Percentiles rank a stretch among this genome's conserved stretches.
Conservation (phyloP, 2,113 vertebrate genomes). For the Pseudorectes ferrugineus region DNA sequence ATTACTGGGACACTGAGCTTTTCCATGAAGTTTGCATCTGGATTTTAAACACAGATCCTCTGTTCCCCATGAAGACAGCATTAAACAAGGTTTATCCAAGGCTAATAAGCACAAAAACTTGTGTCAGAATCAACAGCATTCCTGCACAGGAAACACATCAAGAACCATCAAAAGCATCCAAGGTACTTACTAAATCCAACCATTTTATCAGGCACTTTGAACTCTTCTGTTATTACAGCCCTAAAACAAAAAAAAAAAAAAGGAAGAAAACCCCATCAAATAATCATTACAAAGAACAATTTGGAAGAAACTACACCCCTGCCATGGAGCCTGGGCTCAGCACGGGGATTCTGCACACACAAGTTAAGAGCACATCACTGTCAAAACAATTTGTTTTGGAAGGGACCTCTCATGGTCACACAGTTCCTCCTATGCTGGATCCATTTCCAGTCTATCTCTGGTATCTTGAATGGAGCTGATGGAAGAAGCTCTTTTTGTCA, state of each 20-base stretch:
- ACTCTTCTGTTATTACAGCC: slow-evolving; percentile 97
- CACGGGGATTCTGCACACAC: background rate
- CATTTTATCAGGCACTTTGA: slow-evolving; percentile 99
- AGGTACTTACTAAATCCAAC: slow-evolving; percentile 98
- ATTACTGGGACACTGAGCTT: background rate
- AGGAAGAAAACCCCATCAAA: background rate
- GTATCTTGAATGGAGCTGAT: background rate
- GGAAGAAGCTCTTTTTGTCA: background rate
- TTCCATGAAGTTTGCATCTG: background rate
- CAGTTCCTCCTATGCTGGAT: background rate
- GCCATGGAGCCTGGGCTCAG: background rate
- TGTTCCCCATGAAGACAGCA: background rate
- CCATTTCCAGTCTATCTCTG: background rate
- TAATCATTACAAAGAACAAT: background rate
- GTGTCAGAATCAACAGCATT: background rate
- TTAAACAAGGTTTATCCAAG: background rate
- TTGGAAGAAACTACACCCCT: background rate
- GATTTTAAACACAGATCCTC: background rate
- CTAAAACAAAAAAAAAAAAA: slow-evolving; percentile 55
- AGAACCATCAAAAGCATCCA: background rate
- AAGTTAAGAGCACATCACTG: background rate
- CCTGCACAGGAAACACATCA: background rate
- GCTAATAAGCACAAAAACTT: background rate
- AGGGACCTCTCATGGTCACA: background rate
- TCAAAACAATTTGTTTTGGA: background rate